phyloP scores from a whole-genome alignment of 2,888 invertebrate genomes.

The Erebia epiphron region DNA sequence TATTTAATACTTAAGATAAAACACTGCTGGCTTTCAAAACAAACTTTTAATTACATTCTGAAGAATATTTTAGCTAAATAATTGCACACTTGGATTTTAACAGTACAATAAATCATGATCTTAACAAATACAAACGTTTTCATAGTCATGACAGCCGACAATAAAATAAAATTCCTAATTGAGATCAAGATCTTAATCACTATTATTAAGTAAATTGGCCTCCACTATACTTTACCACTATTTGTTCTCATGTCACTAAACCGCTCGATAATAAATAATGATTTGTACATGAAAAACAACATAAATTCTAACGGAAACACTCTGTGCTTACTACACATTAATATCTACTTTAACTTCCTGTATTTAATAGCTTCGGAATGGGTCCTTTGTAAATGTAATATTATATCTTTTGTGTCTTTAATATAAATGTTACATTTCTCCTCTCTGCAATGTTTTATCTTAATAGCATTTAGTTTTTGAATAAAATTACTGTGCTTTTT shows the following conservation, averaged over 20 bases:
- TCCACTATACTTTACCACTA: background rate
- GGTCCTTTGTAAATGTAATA: background rate
- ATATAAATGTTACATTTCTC: background rate
- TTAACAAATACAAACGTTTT: constrained; percentile 8
- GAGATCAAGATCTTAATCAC: constrained; percentile 13
- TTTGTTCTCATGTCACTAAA: constrained; percentile 8
- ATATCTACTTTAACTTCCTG: background rate
- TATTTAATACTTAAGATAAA: too few relatives aligned
- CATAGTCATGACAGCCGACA: background rate
- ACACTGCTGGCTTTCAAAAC: too few relatives aligned
- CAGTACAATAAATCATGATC: background rate
- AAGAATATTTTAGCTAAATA: too few relatives aligned
- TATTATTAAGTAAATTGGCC: constrained; percentile 5
- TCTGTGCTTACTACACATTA: background rate
- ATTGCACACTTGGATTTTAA: too few relatives aligned
- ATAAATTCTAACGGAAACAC: background rate
- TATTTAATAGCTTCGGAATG: background rate
- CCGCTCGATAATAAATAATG: background rate
- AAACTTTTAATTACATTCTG: too few relatives aligned
- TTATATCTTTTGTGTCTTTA: background rate
- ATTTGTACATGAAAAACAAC: background rate
- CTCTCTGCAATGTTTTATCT: background rate
- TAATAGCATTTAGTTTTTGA: background rate
- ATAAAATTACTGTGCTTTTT: too few relatives aligned
- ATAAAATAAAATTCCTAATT: constrained; percentile 11